Evolutionary conservation across 2,888 invertebrate genomes (phyloP), one percentile per base, ranked within the genome.

Genomic region (Syrphus vitripennis): DNA sequence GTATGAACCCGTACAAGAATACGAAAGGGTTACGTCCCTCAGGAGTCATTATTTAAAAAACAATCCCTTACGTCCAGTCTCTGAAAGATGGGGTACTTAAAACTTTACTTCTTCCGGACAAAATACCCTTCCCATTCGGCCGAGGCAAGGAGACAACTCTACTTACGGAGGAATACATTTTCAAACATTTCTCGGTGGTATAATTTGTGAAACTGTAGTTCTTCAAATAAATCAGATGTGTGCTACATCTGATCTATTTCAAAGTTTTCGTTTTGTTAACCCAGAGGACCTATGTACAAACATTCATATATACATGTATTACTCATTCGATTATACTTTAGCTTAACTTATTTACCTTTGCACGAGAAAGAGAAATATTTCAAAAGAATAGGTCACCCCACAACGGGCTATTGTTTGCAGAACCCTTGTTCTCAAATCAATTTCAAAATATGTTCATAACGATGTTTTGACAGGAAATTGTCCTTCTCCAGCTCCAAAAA

Each of bases 381-480:
- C 50, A 67, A 75, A 67, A 69, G 72, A 77, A 69, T 63, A 21
- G 29, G 59, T 50, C 71, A 65, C 53, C 67, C 80, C 57, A n/a
- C n/a, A 67, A 37, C 29, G 61, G 37, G 37, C 40, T 57, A 70
- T 77, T 82, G 82, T 82, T 86, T 80, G 42, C 76, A 7, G 19
- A 84, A 81, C 76, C 76, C 81, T 84, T 77, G 81, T 81, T 59
- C 48, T 42, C 45, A 74, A 82, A 86, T 86, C 86, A 81, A 77
- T 82, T 81, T 86, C 72, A 86, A 80, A 84, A 78, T 70, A 82
- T 86, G 82, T 86, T 78, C 74, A 82, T 78, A 86, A 81, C 63
- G 69, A 86, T 86, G 67, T 82, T 86, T 70, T 74, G 70, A 86
- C 86, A 86, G 86, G 86, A 86, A 86, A 82, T 82, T 82, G 82